Conservation (phyloP, 2,113 vertebrate genomes). For the Clarias magur region DNA sequence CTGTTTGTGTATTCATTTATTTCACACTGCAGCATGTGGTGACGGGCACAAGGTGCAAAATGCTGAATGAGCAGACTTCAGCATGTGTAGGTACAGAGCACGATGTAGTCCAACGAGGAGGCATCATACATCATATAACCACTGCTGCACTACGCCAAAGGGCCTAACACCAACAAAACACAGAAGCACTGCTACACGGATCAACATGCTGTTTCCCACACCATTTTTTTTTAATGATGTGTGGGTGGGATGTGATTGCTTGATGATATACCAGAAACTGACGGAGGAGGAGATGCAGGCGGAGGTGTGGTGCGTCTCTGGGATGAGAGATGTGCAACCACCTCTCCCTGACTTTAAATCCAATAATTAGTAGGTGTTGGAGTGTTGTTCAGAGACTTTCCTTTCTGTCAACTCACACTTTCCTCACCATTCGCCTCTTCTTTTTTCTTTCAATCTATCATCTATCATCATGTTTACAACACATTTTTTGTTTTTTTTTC, state of each 20-base stretch:
- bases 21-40: slow-evolving; percentile 27
- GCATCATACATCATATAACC: neutral
- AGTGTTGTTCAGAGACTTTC: slow-evolving; percentile 7
- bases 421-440: neutral
- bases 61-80: slow-evolving; percentile 33
- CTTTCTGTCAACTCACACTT: neutral
- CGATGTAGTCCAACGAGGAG: neutral
- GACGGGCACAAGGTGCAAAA: neutral
- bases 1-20: slow-evolving; percentile 30
- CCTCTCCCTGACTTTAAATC: slow-evolving; percentile 9
- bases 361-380: slow-evolving; percentile 23
- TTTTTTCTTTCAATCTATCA: neutral
- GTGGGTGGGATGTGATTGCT: slow-evolving; percentile 4
- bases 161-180: neutral
- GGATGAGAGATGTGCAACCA: neutral
- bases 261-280: slow-evolving; percentile 4
- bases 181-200: neutral
- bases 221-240: neutral
- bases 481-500: neutral
- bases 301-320: neutral
- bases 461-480: neutral
- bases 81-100: neutral
- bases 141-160: neutral
- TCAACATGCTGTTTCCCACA: neutral
- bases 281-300: neutral